Conservation (phyloP, 2,113 vertebrate genomes). For the Cavia porcellus region DNA sequence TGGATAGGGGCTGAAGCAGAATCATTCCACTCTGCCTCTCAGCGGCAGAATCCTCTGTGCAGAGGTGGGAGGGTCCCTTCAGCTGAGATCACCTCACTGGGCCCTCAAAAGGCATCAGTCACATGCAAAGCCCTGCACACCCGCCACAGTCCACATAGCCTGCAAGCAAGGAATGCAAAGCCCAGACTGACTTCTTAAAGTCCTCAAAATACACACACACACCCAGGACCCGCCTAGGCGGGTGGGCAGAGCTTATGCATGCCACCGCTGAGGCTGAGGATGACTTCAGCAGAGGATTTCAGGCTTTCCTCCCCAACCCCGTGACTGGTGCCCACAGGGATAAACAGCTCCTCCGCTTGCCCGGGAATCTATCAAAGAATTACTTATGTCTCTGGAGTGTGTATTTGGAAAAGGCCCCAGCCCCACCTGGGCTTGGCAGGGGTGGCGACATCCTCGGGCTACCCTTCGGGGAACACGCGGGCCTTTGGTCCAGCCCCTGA, state of each 20-base stretch:
- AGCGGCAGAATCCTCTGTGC: not conserved
- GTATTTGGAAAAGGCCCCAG: conserved; percentile 87
- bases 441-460: conserved; percentile 75
- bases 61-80: not conserved
- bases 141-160: not conserved
- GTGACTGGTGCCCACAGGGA: conserved; percentile 72
- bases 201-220: conserved; percentile 30
- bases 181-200: not conserved
- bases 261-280: conserved; percentile 34
- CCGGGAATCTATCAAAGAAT: conserved; percentile 87
- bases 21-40: not conserved
- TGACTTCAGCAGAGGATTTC: conserved; percentile 79
- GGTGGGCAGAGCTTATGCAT: not conserved
- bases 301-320: conserved; percentile 81
- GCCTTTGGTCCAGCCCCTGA: conserved; percentile 76
- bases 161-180: not conserved
- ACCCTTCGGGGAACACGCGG: conserved; percentile 75
- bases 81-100: not conserved
- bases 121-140: not conserved
- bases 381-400: conserved; percentile 88
- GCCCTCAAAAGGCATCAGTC: conserved; percentile 10
- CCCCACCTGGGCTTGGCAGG: conserved; percentile 86
- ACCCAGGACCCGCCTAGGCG: not conserved
- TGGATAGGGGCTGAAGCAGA: not conserved
- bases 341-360: conserved; percentile 84